Base-by-base conservation (phyloP, 2,888 invertebrate species). In the Melanargia galathea region DNA sequence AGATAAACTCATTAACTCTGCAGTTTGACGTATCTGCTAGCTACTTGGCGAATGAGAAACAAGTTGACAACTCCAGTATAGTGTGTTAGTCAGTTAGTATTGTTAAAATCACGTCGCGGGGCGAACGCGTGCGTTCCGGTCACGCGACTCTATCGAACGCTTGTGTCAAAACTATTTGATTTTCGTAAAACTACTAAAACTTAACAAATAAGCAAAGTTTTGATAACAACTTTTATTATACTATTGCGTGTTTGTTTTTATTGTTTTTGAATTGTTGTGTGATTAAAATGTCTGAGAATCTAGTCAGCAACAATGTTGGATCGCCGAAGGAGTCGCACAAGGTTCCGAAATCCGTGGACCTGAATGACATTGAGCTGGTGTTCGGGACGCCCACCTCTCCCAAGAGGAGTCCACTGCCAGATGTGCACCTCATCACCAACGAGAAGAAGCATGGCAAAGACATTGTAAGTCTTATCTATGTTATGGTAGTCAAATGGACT, bases 301-400 rank as follows among this genome's bases (percentile, higher is more conserved):
- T 33, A 33, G 49, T 62, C 40, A 64, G 49, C 6, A 40, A 52
- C 49, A 59, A 38, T 49, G 16, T 48, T 2, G 48, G n/a, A 45
- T 66, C 62, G n/a, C 57, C 58, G 20, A 63, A 49, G 54, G 65
- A 68, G 13, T 40, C 75, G 2, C 71, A 75, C 24, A 80, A 78
- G 60, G 68, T 70, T 40, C 70, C 67, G 2, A 75, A 72, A 54
- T 59, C 72, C 6, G 20, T 78, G 54, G 81, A 87, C 46, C 60
- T 76, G 30, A 79, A 80, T 22, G 81, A 79, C 6, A 71, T 90
- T 0, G 86, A 86, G 51, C 79, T 78, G 78, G 76, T 90, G 61
- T 90, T 89, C 63, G 87, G 88, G 0, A 81, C 70, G 8, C 79
- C 83, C 4, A 68, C 68, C 13, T 72, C 78, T 0, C 73, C 77